Evolutionary conservation across 2,113 vertebrate genomes (phyloP).

Genomic region (Prunella himalayana): DNA sequence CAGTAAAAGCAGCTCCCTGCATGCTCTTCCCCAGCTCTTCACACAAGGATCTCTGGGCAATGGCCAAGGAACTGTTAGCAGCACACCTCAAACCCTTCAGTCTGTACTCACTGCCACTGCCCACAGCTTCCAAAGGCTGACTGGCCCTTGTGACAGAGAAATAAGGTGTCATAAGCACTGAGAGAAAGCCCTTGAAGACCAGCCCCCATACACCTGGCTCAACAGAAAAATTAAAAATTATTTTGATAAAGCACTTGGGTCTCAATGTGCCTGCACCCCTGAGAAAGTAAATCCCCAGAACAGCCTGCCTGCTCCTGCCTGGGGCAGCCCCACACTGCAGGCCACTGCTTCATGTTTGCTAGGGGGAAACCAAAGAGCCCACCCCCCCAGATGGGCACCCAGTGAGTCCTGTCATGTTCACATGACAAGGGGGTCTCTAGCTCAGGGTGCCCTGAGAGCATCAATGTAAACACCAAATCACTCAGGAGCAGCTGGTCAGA

Average conservation of each 20-base stretch:
- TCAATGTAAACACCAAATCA: not conserved
- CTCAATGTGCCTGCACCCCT: not conserved
- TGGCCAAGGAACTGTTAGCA: not conserved
- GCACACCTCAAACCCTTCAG: not conserved
- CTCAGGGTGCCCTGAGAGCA: not conserved
- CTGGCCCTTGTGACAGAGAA: not conserved
- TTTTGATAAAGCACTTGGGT: not conserved
- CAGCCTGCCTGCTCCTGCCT: not conserved
- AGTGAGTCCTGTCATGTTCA: not conserved
- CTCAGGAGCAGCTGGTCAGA: accelerated
- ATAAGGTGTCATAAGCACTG: not conserved
- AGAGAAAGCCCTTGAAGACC: not conserved
- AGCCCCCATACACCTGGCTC: not conserved
- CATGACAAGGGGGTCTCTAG: not conserved
- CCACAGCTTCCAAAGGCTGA: not conserved
- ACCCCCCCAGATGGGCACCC: not conserved
- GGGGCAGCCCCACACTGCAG: not conserved
- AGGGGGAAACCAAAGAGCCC: not conserved
- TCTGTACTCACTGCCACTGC: not conserved
- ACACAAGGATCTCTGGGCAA: not conserved
- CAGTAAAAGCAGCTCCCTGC: not conserved
- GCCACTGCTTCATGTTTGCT: not conserved
- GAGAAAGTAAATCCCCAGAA: not conserved
- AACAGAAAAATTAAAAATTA: not conserved
- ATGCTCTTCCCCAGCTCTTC: not conserved